Percentiles rank a stretch among this genome's conserved stretches.
These are phyloP conservation scores for Ianthella basta DNA, from an alignment of 37 sponge, comb jelly and placozoan genomes.

Conservation along the genomic window DNA sequence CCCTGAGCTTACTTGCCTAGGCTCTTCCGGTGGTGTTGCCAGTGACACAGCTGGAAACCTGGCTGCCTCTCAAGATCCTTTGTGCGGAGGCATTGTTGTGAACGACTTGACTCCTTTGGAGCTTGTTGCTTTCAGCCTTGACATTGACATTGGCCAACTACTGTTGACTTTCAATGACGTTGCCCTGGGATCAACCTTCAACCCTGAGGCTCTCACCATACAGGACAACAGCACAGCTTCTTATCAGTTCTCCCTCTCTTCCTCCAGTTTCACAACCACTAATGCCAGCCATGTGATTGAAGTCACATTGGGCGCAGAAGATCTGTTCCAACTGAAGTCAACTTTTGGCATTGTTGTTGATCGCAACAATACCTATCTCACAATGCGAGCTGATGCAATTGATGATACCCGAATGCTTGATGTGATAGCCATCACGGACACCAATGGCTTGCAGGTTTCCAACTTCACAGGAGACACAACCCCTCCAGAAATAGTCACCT, in stretches of 20 bases:
- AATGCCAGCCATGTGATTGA: conserved; percentile 65
- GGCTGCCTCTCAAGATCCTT: not conserved
- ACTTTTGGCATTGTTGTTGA: conserved; percentile 61
- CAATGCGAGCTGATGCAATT: conserved; percentile 61
- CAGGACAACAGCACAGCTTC: conserved; percentile 54
- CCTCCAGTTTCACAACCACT: conserved; percentile 47
- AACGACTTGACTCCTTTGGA: conserved; percentile 44
- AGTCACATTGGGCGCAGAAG: conserved; percentile 76
- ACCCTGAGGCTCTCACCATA: conserved; percentile 57
- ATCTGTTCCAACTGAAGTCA: conserved; percentile 78
- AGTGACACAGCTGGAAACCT: conserved; percentile 53
- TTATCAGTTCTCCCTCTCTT: conserved; percentile 57
- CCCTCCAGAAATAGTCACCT: conserved; percentile 60
- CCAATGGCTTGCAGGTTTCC: conserved; percentile 59
- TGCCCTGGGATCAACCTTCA: conserved; percentile 63
- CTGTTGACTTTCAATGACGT: conserved; percentile 86
- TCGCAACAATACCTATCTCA: conserved; percentile 63
- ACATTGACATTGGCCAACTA: conserved; percentile 79
- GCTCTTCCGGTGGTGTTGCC: conserved; percentile 41
- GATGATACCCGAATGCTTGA: conserved; percentile 80
- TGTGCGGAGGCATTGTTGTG: conserved; percentile 33
- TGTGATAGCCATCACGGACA: conserved; percentile 81
- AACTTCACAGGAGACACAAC: conserved; percentile 67
- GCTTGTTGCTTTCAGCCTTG: conserved; percentile 63
- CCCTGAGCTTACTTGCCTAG: conserved; percentile 47